These are phyloP conservation scores for Mythimna loreyi DNA, from an alignment of 2,888 invertebrate genomes.

Conservation along the genomic window DNA sequence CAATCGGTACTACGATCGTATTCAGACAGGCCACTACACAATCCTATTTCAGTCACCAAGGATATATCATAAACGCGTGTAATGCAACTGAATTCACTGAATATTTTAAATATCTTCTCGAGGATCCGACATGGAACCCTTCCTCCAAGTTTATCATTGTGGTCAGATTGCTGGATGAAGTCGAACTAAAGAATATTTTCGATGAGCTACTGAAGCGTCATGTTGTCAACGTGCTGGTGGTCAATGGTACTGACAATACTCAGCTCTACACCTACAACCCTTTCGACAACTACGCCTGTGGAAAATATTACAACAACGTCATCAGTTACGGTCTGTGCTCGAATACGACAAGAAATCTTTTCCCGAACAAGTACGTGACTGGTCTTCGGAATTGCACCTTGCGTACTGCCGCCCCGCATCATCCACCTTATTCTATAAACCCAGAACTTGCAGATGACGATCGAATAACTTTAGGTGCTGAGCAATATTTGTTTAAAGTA, in stretches of 20 bases:
- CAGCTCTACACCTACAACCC: conserved; percentile 78
- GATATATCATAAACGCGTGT: conserved; percentile 68
- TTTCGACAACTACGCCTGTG: conserved; percentile 77
- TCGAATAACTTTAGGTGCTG: conserved; percentile 41
- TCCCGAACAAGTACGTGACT: conserved; percentile 67
- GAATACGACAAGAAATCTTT: conserved; percentile 57
- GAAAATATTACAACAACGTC: conserved; percentile 71
- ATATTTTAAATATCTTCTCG: conserved; percentile 54
- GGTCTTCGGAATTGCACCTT: conserved; percentile 75
- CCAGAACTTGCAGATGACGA: conserved; percentile 29
- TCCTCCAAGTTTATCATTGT: conserved; percentile 69
- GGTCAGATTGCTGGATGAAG: conserved; percentile 55
- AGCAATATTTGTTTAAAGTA: conserved; percentile 53
- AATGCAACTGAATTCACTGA: conserved; percentile 55
- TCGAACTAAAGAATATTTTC: conserved; percentile 67
- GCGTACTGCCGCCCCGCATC: conserved; percentile 59
- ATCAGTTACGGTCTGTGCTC: conserved; percentile 73
- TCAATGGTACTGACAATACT: conserved; percentile 68
- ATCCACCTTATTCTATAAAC: conserved; percentile 47
- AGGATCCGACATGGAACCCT: conserved; percentile 73
- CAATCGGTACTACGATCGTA: conserved; percentile 19
- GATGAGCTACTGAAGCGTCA: conserved; percentile 68
- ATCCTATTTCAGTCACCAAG: conserved; percentile 38
- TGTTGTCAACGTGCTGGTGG: conserved; percentile 68
- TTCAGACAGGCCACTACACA: conserved; percentile 12